Evolutionary conservation across 2,888 invertebrate species (phyloP).

Genomic region (Atherix ibis): DNA sequence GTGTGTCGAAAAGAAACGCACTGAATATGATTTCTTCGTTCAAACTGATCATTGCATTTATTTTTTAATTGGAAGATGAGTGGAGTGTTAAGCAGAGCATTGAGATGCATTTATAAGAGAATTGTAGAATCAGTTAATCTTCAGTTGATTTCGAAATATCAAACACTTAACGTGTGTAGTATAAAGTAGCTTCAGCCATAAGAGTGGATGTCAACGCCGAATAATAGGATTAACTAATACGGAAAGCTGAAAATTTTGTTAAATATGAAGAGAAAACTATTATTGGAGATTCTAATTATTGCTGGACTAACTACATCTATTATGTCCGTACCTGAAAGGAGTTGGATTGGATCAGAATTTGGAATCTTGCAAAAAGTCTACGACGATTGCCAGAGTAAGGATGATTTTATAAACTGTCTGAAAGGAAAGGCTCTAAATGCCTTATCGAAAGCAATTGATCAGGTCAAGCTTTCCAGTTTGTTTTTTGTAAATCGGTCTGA

Average conservation of each 20-base stretch:
- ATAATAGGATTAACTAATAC: too few relatives aligned
- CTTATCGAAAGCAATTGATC: constrained; percentile 41
- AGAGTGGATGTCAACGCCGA: constrained; percentile 5
- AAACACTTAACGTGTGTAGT: constrained; percentile 1
- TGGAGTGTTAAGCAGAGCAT: constrained; percentile 17
- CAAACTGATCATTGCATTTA: too few relatives aligned
- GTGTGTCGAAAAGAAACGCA: too few relatives aligned
- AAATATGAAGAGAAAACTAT: too few relatives aligned
- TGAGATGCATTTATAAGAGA: constrained; percentile 15
- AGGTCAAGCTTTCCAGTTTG: too few relatives aligned
- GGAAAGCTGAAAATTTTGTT: too few relatives aligned
- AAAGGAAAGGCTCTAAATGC: constrained; percentile 45
- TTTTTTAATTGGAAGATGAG: too few relatives aligned
- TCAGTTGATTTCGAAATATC: constrained; percentile 9
- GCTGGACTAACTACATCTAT: constrained; percentile 10
- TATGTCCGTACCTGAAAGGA: constrained; percentile 8
- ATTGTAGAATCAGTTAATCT: constrained; percentile 2
- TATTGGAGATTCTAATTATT: constrained; percentile 4
- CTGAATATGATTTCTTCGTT: too few relatives aligned
- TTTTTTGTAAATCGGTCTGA: too few relatives aligned
- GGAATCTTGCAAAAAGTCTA: constrained; percentile 43
- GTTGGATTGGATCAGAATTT: constrained; percentile 41
- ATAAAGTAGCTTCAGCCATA: background rate
- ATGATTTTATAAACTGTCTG: constrained; percentile 42
- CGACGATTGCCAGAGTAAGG: constrained; percentile 44